Percentiles rank a stretch among this genome's conserved stretches.
Conservation (phyloP, 2,113 vertebrate species). For the Carassius carassius region DNA sequence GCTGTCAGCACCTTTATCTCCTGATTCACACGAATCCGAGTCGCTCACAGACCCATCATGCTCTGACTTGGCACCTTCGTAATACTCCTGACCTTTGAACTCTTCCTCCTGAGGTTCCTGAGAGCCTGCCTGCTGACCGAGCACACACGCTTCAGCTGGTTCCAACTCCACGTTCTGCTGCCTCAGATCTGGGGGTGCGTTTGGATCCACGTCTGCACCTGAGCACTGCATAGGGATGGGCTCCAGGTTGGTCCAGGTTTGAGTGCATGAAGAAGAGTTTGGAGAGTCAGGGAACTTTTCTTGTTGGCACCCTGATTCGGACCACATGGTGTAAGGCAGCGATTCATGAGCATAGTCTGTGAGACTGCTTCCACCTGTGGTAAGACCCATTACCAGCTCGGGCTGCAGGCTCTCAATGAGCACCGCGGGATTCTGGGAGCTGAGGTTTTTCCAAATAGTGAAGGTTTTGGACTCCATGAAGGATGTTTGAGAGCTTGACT, state of each 20-base stretch:
- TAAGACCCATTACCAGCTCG: slow-evolving; percentile 43
- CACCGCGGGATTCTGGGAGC: slow-evolving; percentile 63
- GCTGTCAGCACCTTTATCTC: slow-evolving; percentile 59
- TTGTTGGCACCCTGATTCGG: slow-evolving; percentile 73
- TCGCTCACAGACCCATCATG: slow-evolving; percentile 62
- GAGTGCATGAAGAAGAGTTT: slow-evolving; percentile 61
- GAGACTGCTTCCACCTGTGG: not conserved
- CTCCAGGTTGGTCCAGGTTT: slow-evolving; percentile 76
- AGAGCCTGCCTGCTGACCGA: slow-evolving; percentile 59
- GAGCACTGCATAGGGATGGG: slow-evolving; percentile 65
- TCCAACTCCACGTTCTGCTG: slow-evolving; percentile 59
- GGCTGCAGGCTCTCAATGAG: slow-evolving; percentile 56
- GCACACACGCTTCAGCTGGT: slow-evolving; percentile 48
- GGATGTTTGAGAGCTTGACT: slow-evolving; percentile 35
- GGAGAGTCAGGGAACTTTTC: slow-evolving; percentile 69
- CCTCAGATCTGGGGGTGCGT: slow-evolving; percentile 61
- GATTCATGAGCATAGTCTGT: slow-evolving; percentile 17
- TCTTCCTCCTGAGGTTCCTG: slow-evolving; percentile 21
- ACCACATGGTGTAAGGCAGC: slow-evolving; percentile 68
- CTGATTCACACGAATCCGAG: slow-evolving; percentile 64
- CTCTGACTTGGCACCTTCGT: slow-evolving; percentile 58
- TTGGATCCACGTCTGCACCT: slow-evolving; percentile 55
- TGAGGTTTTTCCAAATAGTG: slow-evolving; percentile 75
- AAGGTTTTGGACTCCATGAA: slow-evolving; percentile 64
- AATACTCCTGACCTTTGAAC: slow-evolving; percentile 47